Percentiles rank a stretch among this genome's conserved stretches.
Evolutionary conservation across 1,140 invertebrate genomes (phyloP).

Genomic region (Batillaria attramentaria): DNA sequence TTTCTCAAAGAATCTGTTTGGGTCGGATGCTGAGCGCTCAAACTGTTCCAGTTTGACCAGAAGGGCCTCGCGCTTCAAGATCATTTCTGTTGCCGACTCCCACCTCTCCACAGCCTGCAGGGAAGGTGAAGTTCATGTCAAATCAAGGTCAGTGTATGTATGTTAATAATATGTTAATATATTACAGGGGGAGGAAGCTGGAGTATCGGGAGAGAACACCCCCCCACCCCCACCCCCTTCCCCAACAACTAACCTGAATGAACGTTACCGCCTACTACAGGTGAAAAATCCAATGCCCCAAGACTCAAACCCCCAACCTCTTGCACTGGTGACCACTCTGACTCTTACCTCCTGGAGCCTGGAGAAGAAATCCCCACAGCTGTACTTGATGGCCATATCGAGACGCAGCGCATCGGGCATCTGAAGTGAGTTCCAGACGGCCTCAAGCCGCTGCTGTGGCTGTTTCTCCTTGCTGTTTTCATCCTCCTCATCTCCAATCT

Average conservation of each 20-base stretch:
- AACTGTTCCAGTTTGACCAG: constrained; percentile 69
- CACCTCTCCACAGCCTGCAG: constrained; percentile 68
- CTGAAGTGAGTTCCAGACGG: constrained; percentile 66
- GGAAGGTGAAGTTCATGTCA: too few species aligned
- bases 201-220: too few species aligned
- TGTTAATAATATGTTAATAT: too few species aligned
- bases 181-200: too few species aligned
- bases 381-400: constrained; percentile 73
- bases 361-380: constrained; percentile 63
- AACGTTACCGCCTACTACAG: too few species aligned
- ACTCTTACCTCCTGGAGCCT: constrained; percentile 57
- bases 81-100: constrained; percentile 65
- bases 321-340: too few species aligned
- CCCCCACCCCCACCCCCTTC: too few species aligned
- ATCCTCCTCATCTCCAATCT: constrained; percentile 29
- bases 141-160: too few species aligned
- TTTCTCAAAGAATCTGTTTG: constrained; percentile 71
- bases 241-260: too few species aligned
- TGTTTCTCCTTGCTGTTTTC: constrained; percentile 32
- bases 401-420: constrained; percentile 68
- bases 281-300: too few species aligned
- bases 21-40: constrained; percentile 71
- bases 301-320: too few species aligned
- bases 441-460: constrained; percentile 69
- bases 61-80: constrained; percentile 65